Conservation (phyloP, 2,888 invertebrate genomes). For the Pollenia angustigena region DNA sequence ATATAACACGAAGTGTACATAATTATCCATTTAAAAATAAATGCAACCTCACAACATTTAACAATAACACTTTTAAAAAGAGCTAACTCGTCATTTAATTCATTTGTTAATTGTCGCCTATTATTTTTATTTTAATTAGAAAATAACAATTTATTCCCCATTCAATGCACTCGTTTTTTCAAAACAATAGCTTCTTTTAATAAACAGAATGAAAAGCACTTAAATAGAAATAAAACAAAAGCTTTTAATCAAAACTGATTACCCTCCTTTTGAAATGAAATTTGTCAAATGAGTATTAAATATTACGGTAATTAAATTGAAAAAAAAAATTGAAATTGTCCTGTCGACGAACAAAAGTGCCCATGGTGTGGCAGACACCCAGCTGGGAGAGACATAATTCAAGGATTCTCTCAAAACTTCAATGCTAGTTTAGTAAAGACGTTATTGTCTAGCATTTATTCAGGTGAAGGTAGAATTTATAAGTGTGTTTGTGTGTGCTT, state of each 20-base stretch:
- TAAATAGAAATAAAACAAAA: constrained; percentile 4
- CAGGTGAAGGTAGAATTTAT: neutral
- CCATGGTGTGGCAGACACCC: neutral
- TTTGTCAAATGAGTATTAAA: constrained; percentile 33
- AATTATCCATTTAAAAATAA: too few species aligned
- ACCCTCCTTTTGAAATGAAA: neutral
- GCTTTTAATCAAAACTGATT: constrained; percentile 14
- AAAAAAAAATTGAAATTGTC: constrained; percentile 15
- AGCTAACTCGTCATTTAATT: neutral
- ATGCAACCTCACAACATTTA: too few species aligned
- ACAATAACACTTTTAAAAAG: too few species aligned
- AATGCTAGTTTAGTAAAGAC: neutral
- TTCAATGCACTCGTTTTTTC: neutral
- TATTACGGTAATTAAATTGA: constrained; percentile 39
- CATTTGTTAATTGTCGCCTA: neutral
- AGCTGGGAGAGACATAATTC: constrained; percentile 14
- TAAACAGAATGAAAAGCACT: neutral
- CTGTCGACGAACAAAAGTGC: constrained; percentile 20
- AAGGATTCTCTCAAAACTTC: constrained; percentile 9
- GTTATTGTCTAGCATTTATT: neutral
- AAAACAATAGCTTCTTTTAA: neutral
- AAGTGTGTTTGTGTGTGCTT: neutral
- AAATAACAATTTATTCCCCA: neutral
- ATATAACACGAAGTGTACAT: too few species aligned
- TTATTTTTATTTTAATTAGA: neutral